A percentile compares a stretch with the other conserved stretches of the same genome.
phyloP scores from a whole-genome alignment of 1,140 invertebrate species.

The Camponotus vicinus region DNA sequence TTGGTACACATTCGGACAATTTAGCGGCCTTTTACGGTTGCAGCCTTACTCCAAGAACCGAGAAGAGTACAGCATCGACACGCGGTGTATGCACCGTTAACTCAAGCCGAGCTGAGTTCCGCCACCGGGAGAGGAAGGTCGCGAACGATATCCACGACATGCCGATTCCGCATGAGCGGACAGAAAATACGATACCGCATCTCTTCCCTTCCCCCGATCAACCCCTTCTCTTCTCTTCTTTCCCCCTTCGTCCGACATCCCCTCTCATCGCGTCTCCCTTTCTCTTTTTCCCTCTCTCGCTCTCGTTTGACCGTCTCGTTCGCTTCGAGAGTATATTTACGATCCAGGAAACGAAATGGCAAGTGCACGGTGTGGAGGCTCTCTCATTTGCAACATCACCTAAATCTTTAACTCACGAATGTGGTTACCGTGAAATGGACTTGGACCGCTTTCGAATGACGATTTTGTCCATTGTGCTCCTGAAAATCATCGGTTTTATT shows the following conservation, averaged over 20 bases:
- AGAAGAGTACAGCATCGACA: constrained; percentile 62
- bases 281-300: constrained; percentile 18
- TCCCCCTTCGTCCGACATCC: background rate
- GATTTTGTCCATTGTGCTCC: constrained; percentile 5
- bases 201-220: constrained; percentile 29
- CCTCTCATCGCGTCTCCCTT: background rate
- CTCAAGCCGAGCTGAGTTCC: constrained; percentile 41
- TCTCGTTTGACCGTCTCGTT: constrained; percentile 5
- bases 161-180: constrained; percentile 74
- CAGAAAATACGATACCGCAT: constrained; percentile 72
- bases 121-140: constrained; percentile 63
- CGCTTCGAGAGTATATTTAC: constrained; percentile 63
- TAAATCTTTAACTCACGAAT: constrained; percentile 65
- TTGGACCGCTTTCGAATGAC: background rate
- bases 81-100: constrained; percentile 63
- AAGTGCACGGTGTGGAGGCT: constrained; percentile 65
- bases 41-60: constrained; percentile 40
- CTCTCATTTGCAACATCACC: constrained; percentile 71
- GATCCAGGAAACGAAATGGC: constrained; percentile 73
- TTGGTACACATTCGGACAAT: constrained; percentile 47
- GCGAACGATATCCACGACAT: constrained; percentile 73
- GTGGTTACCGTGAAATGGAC: constrained; percentile 7
- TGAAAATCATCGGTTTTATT: background rate
- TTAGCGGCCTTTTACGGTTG: constrained; percentile 23
- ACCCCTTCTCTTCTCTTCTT: constrained; percentile 24